phyloP scores from a whole-genome alignment of 2,797 vertebrate genomes.

The Cossypha niveicapilla region DNA sequence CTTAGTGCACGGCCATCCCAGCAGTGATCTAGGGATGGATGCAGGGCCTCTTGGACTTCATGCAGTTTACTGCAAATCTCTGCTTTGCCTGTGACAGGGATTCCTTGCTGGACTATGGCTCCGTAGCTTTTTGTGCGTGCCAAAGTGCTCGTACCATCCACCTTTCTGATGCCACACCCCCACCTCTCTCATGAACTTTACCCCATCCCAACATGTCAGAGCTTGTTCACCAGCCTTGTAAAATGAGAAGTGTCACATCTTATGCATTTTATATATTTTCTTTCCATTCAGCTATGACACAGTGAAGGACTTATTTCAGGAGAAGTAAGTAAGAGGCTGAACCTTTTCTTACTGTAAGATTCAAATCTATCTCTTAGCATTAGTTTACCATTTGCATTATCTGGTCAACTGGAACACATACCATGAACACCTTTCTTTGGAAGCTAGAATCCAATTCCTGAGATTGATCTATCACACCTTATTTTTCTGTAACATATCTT shows the following conservation, averaged over 20 bases:
- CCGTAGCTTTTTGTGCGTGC: not conserved
- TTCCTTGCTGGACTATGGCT: not conserved
- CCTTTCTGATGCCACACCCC: fast-evolving
- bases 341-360: not conserved
- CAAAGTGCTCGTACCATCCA: not conserved
- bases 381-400: not conserved
- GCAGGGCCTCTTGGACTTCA: not conserved
- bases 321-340: not conserved
- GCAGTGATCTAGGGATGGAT: not conserved
- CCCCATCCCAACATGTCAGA: not conserved
- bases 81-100: not conserved
- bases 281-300: not conserved
- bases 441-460: not conserved
- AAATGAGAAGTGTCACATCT: not conserved
- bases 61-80: not conserved
- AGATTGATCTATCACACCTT: not conserved
- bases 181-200: not conserved
- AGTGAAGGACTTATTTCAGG: not conserved
- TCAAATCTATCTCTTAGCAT: not conserved
- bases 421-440: not conserved
- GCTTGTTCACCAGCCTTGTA: not conserved
- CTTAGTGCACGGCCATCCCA: not conserved
- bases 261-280: not conserved
- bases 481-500: not conserved
- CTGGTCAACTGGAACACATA: not conserved